phyloP scores from a whole-genome alignment of 2,888 invertebrate genomes.

The Erannis defoliaria region DNA sequence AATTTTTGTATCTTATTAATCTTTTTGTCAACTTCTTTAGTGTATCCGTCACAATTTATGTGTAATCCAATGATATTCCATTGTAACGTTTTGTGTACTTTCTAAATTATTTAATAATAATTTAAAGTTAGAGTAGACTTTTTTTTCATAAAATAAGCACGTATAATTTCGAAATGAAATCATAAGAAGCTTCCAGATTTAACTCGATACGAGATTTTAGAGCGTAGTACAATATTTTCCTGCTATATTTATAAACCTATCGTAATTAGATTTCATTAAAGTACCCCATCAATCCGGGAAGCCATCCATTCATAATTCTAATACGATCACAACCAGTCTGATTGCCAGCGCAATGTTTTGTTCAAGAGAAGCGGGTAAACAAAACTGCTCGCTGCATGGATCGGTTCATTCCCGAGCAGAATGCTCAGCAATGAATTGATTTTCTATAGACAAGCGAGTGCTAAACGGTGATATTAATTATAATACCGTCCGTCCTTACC shows the following conservation, averaged over 20 bases:
- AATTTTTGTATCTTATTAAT: constrained; percentile 7
- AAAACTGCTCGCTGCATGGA: constrained; percentile 60
- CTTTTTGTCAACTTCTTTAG: constrained; percentile 2
- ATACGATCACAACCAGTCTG: constrained; percentile 59
- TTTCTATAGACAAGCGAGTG: not conserved
- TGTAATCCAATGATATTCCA: not conserved
- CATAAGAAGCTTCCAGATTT: not conserved
- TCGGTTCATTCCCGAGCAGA: constrained; percentile 64
- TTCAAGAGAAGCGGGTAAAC: constrained; percentile 63
- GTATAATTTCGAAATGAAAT: not conserved
- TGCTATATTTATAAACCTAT: constrained; percentile 1
- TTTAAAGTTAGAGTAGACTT: no score
- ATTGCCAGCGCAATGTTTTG: constrained; percentile 59
- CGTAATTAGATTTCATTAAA: constrained; percentile 31
- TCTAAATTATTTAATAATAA: no score
- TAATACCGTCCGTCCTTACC: no score
- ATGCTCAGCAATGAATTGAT: constrained; percentile 29
- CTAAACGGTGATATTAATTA: no score
- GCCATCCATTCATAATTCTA: constrained; percentile 61
- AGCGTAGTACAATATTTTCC: not conserved
- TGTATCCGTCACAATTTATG: constrained; percentile 12
- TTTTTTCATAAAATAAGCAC: not conserved
- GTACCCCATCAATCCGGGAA: constrained; percentile 55
- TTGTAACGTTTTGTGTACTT: not conserved
- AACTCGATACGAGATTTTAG: not conserved